These are phyloP conservation scores for Dryadula phaetusa DNA, from an alignment of 2,888 invertebrate species.

Conservation along the genomic window DNA sequence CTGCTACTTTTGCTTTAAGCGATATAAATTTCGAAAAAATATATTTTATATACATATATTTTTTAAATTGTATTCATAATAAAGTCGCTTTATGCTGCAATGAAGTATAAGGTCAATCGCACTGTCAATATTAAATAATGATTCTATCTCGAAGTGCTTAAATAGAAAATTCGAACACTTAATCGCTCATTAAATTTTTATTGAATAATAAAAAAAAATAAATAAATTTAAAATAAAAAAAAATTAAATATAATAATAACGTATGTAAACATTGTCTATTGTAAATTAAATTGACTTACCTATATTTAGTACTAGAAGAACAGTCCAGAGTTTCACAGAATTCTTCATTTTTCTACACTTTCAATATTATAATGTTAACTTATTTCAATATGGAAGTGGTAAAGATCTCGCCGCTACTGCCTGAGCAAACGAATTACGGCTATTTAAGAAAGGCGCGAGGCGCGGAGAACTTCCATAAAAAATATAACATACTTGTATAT, in stretches of 20 bases:
- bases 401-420: slow-evolving; percentile 31
- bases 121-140: not conserved
- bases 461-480: slow-evolving; percentile 30
- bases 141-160: not conserved
- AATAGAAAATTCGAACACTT: not conserved
- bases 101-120: not conserved
- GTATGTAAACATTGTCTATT: too few species aligned
- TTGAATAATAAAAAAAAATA: not conserved
- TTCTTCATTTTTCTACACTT: slow-evolving; percentile 24
- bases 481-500: slow-evolving; percentile 29
- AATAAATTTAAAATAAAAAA: not conserved
- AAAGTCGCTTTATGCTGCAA: not conserved
- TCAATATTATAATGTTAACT: slow-evolving; percentile 1
- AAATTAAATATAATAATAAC: too few species aligned
- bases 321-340: slow-evolving; percentile 6
- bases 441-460: slow-evolving; percentile 42
- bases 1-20: too few species aligned
- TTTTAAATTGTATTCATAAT: too few species aligned
- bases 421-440: slow-evolving; percentile 25
- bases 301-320: slow-evolving; percentile 11
- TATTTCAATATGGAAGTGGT: slow-evolving; percentile 26
- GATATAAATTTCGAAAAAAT: too few species aligned
- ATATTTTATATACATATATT: too few species aligned
- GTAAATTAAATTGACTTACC: slow-evolving; percentile 5
- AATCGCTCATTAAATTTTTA: too few species aligned